Conservation (phyloP, 2,113 vertebrate genomes). For the Urocynchramus pylzowi region DNA sequence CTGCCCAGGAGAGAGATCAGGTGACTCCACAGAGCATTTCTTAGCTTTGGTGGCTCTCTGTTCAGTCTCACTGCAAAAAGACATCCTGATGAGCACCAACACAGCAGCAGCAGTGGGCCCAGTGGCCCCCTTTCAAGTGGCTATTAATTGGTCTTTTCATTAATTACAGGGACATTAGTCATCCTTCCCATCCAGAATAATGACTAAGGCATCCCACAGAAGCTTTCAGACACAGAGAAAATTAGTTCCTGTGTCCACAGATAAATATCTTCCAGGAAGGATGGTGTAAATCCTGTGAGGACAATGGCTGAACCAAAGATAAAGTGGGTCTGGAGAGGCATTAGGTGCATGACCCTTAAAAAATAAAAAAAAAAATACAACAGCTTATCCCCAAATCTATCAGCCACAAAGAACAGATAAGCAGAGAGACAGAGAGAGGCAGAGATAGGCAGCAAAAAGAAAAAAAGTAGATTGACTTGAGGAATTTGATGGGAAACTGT, state of each 20-base stretch:
- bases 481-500: slow-evolving; percentile 51
- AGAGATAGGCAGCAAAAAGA: slow-evolving; percentile 61
- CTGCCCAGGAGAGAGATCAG: background rate
- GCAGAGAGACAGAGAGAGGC: slow-evolving; percentile 55
- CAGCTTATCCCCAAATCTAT: slow-evolving; percentile 24
- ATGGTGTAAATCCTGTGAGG: background rate
- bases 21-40: background rate
- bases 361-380: background rate
- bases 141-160: background rate
- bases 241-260: background rate
- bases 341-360: slow-evolving; percentile 14
- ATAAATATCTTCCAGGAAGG: background rate
- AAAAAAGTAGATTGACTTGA: slow-evolving; percentile 39
- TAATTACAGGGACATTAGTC: background rate
- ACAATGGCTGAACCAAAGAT: background rate
- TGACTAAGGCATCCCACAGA: background rate
- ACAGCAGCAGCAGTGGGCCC: background rate
- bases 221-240: slow-evolving; percentile 4
- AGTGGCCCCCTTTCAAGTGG: background rate
- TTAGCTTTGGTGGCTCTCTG: background rate
- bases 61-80: slow-evolving; percentile 9
- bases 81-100: slow-evolving; percentile 10
- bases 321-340: slow-evolving; percentile 40
- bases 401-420: slow-evolving; percentile 51
- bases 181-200: background rate